Evolutionary conservation across 2,888 invertebrate species (phyloP), one percentile per base, ranked within the genome.

Genomic region (Pollenia griseotomentosa): DNA sequence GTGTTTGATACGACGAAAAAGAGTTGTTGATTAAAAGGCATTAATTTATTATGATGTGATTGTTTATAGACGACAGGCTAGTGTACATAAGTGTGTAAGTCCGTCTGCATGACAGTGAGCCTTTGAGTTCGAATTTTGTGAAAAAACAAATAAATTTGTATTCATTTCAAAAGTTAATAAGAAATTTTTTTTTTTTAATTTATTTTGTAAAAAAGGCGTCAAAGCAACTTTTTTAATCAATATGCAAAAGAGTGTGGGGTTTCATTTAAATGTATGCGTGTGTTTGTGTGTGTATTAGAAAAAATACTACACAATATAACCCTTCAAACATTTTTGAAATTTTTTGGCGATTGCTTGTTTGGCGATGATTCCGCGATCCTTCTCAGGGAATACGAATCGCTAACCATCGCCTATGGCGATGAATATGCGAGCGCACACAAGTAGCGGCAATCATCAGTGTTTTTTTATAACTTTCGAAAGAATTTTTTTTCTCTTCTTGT

Each of bases 11-110:
- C 33, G 33, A 33, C 33, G 6, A 33, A 53, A 82, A 63, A 70
- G 57, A 77, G 83, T 73, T 83, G 68, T 83, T 83, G 79, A 86
- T 86, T 79, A 83, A 83, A 83, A 83, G 33, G 59, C 75, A 86
- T 86, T 86, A 83, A 83, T 83, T 80, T 83, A 86, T 83, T 86
- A 83, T 79, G 83, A 80, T 71, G 65, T 83, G 74, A 86, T 86
- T 83, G 65, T 74, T 71, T 80, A 74, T 82, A 70, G 57, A 68
- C 19, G 66, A 66, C 12, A n/a, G 48, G 57, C 63, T 61, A 65
- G 78, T 59, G 66, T 46, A 55, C 33, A 16, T 19, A 8, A 71
- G 55, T 66, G 44, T 53, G 65, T 40, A 55, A 55, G 55, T 16
- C 19, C 66, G 46, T 53, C n/a, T 19, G 57, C 8, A 9, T 65